Base-by-base conservation (phyloP, 2,113 vertebrate genomes). In the Misgurnus anguillicaudatus region DNA sequence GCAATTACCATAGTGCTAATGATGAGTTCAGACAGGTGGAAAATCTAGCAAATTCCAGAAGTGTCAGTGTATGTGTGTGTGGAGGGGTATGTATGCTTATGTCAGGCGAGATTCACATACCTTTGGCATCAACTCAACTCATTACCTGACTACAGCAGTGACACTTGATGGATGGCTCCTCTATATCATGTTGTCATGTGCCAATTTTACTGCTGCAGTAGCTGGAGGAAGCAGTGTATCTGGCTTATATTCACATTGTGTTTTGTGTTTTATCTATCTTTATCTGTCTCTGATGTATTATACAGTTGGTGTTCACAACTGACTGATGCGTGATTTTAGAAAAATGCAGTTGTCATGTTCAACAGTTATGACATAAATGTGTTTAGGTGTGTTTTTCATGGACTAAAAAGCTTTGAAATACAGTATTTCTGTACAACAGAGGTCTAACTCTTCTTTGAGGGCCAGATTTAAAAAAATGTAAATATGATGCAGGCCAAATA, bases 111-210 rank as follows among this genome's bases (percentile, higher is more conserved):
- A 16, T 9, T 42, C 19, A 14, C 53, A 42, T 67, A 68, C 36
- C 79, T 0, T 55, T 60, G 41, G 17, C 16, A 60, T 63, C 67
- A 17, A 4, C 62, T 61, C 68, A n/a, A 51, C 53, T 1, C 47
- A 69, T 51, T 55, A 55, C 51, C 62, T 70, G 48, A 65, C 61
- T 38, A 13, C 8, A 64, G 47, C 63, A 1, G 8, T 61, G 68
- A 69, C 6, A 48, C 72, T 82, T 84, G 83, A 84, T 84, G 65
- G 76, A 84, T 84, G 66, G 61, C 60, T n/a, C 16, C 24, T 36
- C 71, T 71, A 47, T 66, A 16, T 65, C 17, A 75, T 24, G 53
- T n/a, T 82, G 83, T 79, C 71, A 82, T 75, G 47, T 72, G 80
- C 72, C 83, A 79, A 76, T 84, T 81, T 72, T 71, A 51, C 19